Conservation (phyloP, 2,113 vertebrate species). For the cattle (Bos taurus) region ARS-UCD2.0 NC_037352.1:11257001-11257500, state of each 20-base stretch:
- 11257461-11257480: neutral
- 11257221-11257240: neutral
- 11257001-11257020: neutral
- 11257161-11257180: neutral
- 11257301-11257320: neutral
- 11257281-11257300: neutral
- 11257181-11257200: neutral
- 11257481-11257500: neutral
- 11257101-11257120: fast-evolving
- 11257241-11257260: neutral
- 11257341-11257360: neutral
- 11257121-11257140: neutral
- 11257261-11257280: neutral
- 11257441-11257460: neutral
- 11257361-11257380: neutral
- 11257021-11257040: fast-evolving
- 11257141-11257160: neutral
- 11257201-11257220: no score
- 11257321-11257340: neutral
- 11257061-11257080: fast-evolving
- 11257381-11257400: neutral
- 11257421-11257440: neutral
- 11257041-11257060: fast-evolving
- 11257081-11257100: neutral
- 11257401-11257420: neutral